Base-by-base conservation (phyloP, 2,888 invertebrate species). In the Pediacus dermestoides region DNA sequence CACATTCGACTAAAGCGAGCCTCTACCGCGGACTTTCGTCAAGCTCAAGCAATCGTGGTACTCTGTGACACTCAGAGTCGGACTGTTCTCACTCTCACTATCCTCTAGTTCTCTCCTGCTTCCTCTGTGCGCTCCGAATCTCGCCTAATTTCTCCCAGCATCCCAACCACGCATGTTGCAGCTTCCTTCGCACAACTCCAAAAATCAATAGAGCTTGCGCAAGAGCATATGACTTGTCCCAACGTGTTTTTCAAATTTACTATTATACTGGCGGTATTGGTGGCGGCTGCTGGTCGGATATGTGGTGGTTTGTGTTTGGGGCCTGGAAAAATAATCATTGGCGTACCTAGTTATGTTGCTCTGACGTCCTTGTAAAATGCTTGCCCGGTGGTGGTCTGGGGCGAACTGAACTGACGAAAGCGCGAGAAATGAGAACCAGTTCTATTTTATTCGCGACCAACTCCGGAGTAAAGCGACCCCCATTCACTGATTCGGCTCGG, bases 201-300 rank as follows among this genome's bases (percentile, higher is more conserved):
- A 60, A 64, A 66, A 68, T 68, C 68, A 67, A 68, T 68, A 67
- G 67, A 53, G 53, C 42, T 45, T 47, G 60, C 64, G 67, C 68
- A 65, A 61, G 64, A 57, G 64, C 63, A 55, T 54, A n/a, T 53
- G 48, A 46, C 56, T 48, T 66, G 67, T 63, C 66, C 66, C 67
- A 68, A 60, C 65, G 59, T 48, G 16, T n/a, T n/a, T n/a, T n/a
- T n/a, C n/a, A n/a, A n/a, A n/a, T 30, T 12, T 13, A 12, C 13
- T 15, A 30, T 11, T 15, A 30, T 12, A 15, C 13, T 30, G 10
- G 8, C 8, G 6, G 6, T 7, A 18, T 18, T n/a, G 21, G n/a
- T n/a, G n/a, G n/a, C n/a, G n/a, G n/a, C n/a, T n/a, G n/a, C n/a
- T n/a, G n/a, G n/a, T n/a, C n/a, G n/a, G n/a, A n/a, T n/a, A n/a